Conservation (phyloP, 2,797 vertebrate genomes). For the Clarias pachynema region DNA sequence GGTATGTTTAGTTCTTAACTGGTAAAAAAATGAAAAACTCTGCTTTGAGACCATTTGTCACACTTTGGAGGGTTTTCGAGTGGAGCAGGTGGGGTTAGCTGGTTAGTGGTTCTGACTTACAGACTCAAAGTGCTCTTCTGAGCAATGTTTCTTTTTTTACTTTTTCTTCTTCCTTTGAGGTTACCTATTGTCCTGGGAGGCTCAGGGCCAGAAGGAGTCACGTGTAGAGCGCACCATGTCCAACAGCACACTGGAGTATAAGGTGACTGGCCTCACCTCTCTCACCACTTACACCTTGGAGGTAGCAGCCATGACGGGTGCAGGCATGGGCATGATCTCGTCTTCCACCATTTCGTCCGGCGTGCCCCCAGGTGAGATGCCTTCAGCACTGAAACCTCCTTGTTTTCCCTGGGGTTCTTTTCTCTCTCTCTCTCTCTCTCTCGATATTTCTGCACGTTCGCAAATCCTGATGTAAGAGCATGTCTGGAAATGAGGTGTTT, state of each 20-base stretch:
- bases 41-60: conserved; percentile 34
- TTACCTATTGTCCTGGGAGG: conserved; percentile 90
- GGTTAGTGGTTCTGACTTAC: conserved; percentile 1
- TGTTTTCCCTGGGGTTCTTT: neutral
- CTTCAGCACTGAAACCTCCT: neutral
- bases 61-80: conserved; percentile 19
- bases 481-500: conserved; percentile 28
- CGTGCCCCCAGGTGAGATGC: conserved; percentile 87
- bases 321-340: conserved; percentile 79
- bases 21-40: neutral
- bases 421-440: neutral
- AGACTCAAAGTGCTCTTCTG: conserved; percentile 8
- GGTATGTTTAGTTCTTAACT: conserved; percentile 47
- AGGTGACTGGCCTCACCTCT: conserved; percentile 86
- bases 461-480: neutral
- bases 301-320: conserved; percentile 84
- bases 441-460: neutral
- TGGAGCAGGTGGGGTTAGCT: neutral
- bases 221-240: conserved; percentile 75
- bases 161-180: conserved; percentile 69
- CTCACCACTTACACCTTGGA: conserved; percentile 90
- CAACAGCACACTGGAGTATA: conserved; percentile 86
- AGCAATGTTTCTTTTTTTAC: neutral
- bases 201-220: conserved; percentile 77
- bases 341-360: conserved; percentile 93